Conservation (phyloP, 1,140 invertebrate species). For the Neocloeon triangulifer region DNA sequence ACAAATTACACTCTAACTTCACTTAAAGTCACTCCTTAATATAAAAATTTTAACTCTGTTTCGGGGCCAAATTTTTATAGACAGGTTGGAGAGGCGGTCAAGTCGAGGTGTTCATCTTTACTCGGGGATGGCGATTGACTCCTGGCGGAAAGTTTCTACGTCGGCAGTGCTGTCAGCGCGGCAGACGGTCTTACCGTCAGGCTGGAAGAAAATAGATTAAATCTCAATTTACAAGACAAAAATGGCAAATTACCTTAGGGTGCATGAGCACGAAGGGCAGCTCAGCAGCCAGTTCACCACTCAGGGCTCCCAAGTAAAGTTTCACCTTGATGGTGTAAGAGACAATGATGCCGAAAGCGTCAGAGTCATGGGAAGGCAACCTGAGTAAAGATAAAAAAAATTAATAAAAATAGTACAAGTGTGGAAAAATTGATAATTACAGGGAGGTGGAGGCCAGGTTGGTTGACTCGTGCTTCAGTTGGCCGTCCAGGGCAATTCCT, state of each 20-base stretch:
- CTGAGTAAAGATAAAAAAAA: constrained; percentile 27
- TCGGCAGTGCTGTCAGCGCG: constrained; percentile 1
- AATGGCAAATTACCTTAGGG: constrained; percentile 37
- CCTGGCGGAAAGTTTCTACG: constrained; percentile 1
- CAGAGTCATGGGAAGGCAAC: constrained; percentile 54
- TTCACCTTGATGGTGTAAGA: constrained; percentile 88
- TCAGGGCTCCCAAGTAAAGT: constrained; percentile 78
- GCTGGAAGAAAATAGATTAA: neutral
- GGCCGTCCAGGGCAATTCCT: constrained; percentile 86
- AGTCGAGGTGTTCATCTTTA: too few species aligned
- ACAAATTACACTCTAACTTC: too few species aligned
- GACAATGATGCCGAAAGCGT: constrained; percentile 74
- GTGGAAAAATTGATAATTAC: too few species aligned
- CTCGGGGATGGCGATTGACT: too few species aligned
- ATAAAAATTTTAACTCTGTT: too few species aligned
- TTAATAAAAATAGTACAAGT: neutral
- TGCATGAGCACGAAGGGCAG: constrained; percentile 95
- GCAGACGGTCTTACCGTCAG: neutral
- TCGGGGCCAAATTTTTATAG: too few species aligned
- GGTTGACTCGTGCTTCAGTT: constrained; percentile 68
- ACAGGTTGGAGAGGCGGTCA: too few species aligned
- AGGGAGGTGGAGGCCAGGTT: constrained; percentile 92
- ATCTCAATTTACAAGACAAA: neutral
- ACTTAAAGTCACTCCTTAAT: too few species aligned
- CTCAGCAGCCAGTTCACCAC: constrained; percentile 84